Evolutionary conservation across 2,797 vertebrate species (phyloP), one percentile per base, ranked within the genome.

Genomic region (Thalassophryne amazonica): DNA sequence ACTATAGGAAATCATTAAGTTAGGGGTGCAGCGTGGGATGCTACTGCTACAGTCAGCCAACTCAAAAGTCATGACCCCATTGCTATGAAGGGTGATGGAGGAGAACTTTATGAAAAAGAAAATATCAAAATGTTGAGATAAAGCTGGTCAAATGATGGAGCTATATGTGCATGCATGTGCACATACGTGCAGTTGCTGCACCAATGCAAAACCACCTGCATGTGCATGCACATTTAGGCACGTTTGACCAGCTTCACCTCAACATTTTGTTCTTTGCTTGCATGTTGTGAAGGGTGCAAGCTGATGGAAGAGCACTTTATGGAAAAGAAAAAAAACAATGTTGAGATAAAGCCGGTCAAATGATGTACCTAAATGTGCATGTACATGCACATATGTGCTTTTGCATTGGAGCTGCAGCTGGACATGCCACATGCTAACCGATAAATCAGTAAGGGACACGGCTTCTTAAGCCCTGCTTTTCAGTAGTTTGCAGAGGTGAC

Each of bases 1-100:
- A 47, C 61, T 47, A 76, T 80, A 46, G 73, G 69, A 87, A 86
- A 83, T 85, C 73, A 72, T 84, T 86, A 75, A 58, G 58, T 74
- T 69, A 69, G 66, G 67, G 67, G 33, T 73, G 58, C 51, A 47
- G 57, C 38, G 50, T 17, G 3, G 53, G 66, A 66, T 74, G 70
- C 52, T 52, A 58, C 28, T 25, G 59, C 68, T 68, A 69, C 45
- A 76, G 66, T 56, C 61, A 62, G 61, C 41, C 52, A 65, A 53
- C 69, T 66, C 60, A 56, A 52, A 71, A 74, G 76, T 78, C 62
- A 41, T 8, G 57, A 78, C 76, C 63, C 63, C n/a, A n/a, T n/a
- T n/a, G n/a, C n/a, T n/a, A n/a, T n/a, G n/a, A n/a, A 31, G 31
- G 14, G 15, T 22, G 32, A 51, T 25, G 3, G 32, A 33, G 9